Evolutionary conservation across 2,113 vertebrate species (phyloP), one percentile per base, ranked within the genome.

Genomic region (Leptosomus discolor): DNA sequence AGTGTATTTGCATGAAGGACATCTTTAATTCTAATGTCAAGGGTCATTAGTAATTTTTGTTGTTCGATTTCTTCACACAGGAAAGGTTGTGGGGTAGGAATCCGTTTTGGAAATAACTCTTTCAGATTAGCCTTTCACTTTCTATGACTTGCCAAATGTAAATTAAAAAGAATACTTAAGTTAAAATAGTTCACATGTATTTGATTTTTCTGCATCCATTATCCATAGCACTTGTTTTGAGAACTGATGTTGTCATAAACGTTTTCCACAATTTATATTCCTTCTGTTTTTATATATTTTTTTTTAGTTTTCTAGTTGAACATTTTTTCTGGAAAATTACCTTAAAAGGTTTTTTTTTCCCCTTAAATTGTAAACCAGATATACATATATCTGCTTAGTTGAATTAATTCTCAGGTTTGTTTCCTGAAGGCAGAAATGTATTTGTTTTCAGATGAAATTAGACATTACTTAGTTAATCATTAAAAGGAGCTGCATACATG

Each of bases 1-100:
- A 77, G 46, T 92, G 61, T 61, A 92, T 98, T 96, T 98, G 80
- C 92, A 95, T 96, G 97, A 90, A 96, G 96, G 93, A 46, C 64
- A 83, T 97, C 97, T 97, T 86, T 96, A 97, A 98, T 97, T 98
- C 93, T 93, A 94, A 96, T 89, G 92, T 97, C 87, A 98, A 94
- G 67, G 90, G 92, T 97, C 94, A 91, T 98, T 98, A 97, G 91
- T 97, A 29, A 96, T 95, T 95, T 93, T 91, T 94, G 64, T 71
- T 93, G 64, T 89, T 88, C 39, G 58, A 22, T 90, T 95, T 96
- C 93, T 91, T 73, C 74, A 63, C 77, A 89, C 23, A 68, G 81
- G 43, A 71, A 60, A 91, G 89, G 80, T 80, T 93, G 75, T 84
- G 46, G 37, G 26, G 81, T 68, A 95, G 94, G 84, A 97, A 95